Evolutionary conservation across 2,888 invertebrate species (phyloP).

Genomic region (Platycnemis pennipes): DNA sequence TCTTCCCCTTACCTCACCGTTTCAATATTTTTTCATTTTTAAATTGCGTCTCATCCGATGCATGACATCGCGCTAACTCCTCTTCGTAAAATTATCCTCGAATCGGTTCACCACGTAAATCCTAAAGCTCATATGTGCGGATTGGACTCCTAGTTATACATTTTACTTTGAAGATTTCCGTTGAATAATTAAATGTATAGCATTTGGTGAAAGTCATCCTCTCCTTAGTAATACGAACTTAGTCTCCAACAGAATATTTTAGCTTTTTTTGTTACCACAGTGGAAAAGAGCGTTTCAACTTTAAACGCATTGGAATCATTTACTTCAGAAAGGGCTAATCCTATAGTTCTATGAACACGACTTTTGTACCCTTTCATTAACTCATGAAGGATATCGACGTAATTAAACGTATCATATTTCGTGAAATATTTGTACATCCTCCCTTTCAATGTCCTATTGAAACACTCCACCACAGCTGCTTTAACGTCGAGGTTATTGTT

Average conservation of each 20-base stretch:
- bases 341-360: conserved; percentile 70
- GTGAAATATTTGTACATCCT: conserved; percentile 75
- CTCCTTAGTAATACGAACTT: background rate
- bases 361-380: conserved; percentile 74
- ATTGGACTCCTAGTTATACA: conserved; percentile 69
- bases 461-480: too few species aligned
- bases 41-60: conserved; percentile 62
- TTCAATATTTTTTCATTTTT: conserved; percentile 73
- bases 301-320: background rate
- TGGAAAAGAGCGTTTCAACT: background rate
- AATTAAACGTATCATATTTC: conserved; percentile 72
- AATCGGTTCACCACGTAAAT: conserved; percentile 72
- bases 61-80: conserved; percentile 72
- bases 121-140: conserved; percentile 73
- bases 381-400: conserved; percentile 73
- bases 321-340: background rate
- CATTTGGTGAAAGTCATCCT: conserved; percentile 73
- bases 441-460: conserved; percentile 75
- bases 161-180: conserved; percentile 74
- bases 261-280: too few species aligned
- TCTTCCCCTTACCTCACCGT: conserved; percentile 70
- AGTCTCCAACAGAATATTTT: too few species aligned
- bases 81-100: conserved; percentile 73
- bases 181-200: conserved; percentile 72
- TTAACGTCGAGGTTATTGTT: conserved; percentile 74